A percentile compares a stretch with the other conserved stretches of the same genome.
Conservation (phyloP, 2,113 vertebrate species). For the Lophura nycthemera region DNA sequence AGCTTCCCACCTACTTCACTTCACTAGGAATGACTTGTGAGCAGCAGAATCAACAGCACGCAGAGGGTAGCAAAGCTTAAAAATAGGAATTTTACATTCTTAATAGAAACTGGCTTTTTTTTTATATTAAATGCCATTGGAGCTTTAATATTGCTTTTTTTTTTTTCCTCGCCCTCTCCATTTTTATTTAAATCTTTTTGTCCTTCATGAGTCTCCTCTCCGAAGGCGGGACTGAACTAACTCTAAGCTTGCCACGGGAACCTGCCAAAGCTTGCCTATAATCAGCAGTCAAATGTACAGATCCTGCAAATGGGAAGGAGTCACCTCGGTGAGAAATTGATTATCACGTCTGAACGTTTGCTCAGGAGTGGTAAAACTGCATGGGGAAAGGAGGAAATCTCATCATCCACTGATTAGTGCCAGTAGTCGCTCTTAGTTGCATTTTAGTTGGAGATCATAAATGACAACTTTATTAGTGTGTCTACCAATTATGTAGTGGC, state of each 20-base stretch:
- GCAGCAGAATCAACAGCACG: not conserved
- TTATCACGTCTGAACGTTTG: not conserved
- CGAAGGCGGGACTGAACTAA: conserved; percentile 57
- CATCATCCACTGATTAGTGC: not conserved
- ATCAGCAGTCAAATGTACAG: conserved; percentile 46
- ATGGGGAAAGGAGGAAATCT: not conserved
- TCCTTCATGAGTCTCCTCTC: conserved; percentile 60
- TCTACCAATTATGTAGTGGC: not conserved
- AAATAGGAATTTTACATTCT: not conserved
- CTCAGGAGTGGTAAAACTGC: not conserved
- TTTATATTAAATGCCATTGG: not conserved
- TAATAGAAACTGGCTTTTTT: not conserved
- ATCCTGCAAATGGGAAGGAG: conserved; percentile 55
- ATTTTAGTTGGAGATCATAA: not conserved
- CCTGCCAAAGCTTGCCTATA: conserved; percentile 75
- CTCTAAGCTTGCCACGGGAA: conserved; percentile 58
- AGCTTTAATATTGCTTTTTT: not conserved
- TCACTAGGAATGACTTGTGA: not conserved
- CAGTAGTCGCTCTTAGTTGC: not conserved
- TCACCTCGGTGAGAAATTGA: conserved; percentile 35
- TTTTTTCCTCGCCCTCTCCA: not conserved
- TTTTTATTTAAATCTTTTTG: conserved; percentile 44
- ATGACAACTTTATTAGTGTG: not conserved
- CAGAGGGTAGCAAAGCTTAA: not conserved
- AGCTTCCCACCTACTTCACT: not conserved